Evolutionary conservation across 2,888 invertebrate genomes (phyloP).

Genomic region (Amphimallon solstitiale): DNA sequence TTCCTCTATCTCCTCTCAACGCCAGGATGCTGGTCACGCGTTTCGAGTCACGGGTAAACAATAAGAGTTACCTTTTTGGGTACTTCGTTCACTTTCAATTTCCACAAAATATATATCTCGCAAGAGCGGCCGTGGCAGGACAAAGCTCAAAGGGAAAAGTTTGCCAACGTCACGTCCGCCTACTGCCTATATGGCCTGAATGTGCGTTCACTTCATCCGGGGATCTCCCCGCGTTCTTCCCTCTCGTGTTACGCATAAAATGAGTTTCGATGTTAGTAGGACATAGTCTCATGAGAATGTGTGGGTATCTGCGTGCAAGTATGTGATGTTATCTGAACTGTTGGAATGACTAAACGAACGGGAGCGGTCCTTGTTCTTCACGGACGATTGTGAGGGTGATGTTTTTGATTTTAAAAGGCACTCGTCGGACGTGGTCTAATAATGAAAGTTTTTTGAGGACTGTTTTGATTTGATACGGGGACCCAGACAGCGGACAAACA

Average conservation of each 20-base stretch:
- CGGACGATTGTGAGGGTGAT: neutral
- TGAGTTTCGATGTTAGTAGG: conserved; percentile 34
- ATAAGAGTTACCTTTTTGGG: conserved; percentile 51
- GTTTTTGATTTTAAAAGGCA: conserved; percentile 30
- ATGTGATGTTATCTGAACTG: conserved; percentile 21
- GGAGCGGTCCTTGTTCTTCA: neutral
- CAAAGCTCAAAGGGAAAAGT: conserved; percentile 33
- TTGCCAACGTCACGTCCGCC: conserved; percentile 22
- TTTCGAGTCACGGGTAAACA: conserved; percentile 47
- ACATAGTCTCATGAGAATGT: conserved; percentile 9
- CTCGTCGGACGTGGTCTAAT: conserved; percentile 27
- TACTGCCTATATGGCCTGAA: neutral
- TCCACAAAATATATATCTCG: conserved; percentile 46
- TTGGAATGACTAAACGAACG: neutral
- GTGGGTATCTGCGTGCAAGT: neutral
- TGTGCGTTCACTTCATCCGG: neutral
- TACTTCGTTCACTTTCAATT: conserved; percentile 52
- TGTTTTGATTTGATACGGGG: conserved; percentile 8
- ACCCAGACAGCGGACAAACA: neutral
- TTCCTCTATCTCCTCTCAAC: neutral
- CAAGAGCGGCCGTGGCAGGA: conserved; percentile 10
- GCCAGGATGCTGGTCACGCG: conserved; percentile 44
- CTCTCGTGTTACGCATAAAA: conserved; percentile 13
- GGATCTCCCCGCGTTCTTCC: no score
- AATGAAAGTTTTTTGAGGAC: conserved; percentile 31